A percentile compares a stretch with the other conserved stretches of the same genome.
Evolutionary conservation across 2,797 vertebrate species (phyloP).

Genomic region (Phrynocephalus guinanensis): DNA sequence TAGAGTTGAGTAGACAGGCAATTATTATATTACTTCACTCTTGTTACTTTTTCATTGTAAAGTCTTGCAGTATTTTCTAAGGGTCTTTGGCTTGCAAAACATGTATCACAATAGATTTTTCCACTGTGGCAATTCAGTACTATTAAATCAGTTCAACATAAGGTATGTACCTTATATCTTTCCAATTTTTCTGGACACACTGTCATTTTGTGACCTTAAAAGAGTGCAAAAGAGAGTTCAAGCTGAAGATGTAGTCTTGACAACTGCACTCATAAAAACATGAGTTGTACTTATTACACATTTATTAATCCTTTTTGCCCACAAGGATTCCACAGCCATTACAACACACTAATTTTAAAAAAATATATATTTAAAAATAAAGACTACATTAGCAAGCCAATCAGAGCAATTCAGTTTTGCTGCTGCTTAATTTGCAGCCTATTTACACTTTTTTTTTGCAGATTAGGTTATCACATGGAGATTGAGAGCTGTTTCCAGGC

Average conservation of each 20-base stretch:
- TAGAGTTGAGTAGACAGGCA: not conserved
- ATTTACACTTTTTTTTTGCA: no score
- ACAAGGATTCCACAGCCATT: no score
- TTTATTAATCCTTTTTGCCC: no score
- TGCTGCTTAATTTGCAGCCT: no score
- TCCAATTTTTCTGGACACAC: constrained; percentile 43
- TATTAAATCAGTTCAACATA: constrained; percentile 36
- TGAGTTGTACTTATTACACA: not conserved
- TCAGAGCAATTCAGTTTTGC: no score
- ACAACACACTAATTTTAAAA: no score
- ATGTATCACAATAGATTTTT: constrained; percentile 38
- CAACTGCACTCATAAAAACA: not conserved
- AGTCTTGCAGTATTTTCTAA: not conserved
- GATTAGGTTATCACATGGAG: no score
- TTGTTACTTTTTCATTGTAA: constrained; percentile 11
- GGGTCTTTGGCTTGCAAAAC: constrained; percentile 53
- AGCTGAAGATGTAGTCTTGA: constrained; percentile 17
- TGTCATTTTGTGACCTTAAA: constrained; percentile 51
- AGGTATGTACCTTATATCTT: constrained; percentile 39
- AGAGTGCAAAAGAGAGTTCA: constrained; percentile 42
- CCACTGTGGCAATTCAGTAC: constrained; percentile 45
- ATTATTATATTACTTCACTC: constrained; percentile 31
- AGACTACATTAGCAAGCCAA: no score
- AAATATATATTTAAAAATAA: no score
- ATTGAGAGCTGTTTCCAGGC: no score